These are phyloP conservation scores for Nanger granti DNA, from an alignment of 2,113 vertebrate genomes.

Conservation along the genomic window DNA sequence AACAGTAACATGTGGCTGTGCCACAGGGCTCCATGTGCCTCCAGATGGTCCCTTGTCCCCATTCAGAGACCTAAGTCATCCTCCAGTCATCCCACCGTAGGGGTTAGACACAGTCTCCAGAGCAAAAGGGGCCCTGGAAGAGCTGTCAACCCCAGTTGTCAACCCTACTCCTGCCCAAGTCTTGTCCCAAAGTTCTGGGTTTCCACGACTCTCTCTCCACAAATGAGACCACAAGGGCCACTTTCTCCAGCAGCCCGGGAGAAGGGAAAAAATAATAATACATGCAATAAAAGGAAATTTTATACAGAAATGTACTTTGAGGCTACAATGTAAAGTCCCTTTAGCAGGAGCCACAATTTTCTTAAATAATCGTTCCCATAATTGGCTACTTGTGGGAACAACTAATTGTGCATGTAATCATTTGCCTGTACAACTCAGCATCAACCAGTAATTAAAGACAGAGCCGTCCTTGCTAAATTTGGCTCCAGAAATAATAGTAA, in stretches of 20 bases:
- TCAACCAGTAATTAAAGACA: conserved; percentile 74
- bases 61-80: not conserved
- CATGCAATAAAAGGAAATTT: conserved; percentile 55
- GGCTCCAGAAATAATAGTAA: conserved; percentile 72
- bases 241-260: conserved; percentile 27
- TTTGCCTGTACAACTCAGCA: conserved; percentile 68
- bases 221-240: conserved; percentile 7
- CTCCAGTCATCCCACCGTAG: not conserved
- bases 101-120: not conserved
- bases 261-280: conserved; percentile 46
- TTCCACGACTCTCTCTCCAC: not conserved
- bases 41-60: not conserved
- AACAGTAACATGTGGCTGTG: accelerated
- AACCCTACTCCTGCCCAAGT: not conserved
- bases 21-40: not conserved
- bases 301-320: conserved; percentile 67
- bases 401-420: conserved; percentile 75
- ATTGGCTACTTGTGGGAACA: conserved; percentile 75
- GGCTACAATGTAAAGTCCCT: conserved; percentile 49
- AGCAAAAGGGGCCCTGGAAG: not conserved
- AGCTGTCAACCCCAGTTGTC: not conserved
- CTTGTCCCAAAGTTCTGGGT: not conserved
- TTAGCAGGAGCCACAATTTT: conserved; percentile 73
- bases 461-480: conserved; percentile 71
- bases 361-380: conserved; percentile 74